These are phyloP conservation scores for Baronia brevicornis DNA, from an alignment of 2,888 invertebrate species.

Conservation along the genomic window DNA sequence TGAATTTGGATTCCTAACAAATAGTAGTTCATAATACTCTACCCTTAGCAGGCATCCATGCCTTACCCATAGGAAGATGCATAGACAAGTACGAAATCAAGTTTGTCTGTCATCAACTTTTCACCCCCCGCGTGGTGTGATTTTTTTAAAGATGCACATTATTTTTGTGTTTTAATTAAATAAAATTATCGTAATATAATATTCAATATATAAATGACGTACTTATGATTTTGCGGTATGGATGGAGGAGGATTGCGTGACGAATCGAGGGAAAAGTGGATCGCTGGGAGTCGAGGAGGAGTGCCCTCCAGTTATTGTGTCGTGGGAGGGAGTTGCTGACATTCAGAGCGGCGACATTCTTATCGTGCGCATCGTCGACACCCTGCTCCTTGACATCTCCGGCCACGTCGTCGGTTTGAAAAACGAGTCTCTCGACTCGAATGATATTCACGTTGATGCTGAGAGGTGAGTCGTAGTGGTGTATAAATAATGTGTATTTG, in stretches of 20 bases:
- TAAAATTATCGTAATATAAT: no score
- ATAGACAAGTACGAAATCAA: no score
- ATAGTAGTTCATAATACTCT: no score
- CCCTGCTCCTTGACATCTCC: constrained; percentile 63
- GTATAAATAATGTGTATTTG: no score
- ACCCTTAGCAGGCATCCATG: no score
- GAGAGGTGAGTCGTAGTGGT: constrained; percentile 57
- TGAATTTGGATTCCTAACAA: no score
- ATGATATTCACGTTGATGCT: constrained; percentile 37
- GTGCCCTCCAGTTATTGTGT: constrained; percentile 75
- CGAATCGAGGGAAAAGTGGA: constrained; percentile 26
- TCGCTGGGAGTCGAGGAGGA: constrained; percentile 50
- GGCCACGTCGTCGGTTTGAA: constrained; percentile 31
- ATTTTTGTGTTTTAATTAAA: no score
- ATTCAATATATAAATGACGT: no score
- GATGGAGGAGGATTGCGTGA: constrained; percentile 62
- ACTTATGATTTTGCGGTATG: constrained; percentile 43
- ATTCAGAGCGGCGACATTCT: constrained; percentile 84
- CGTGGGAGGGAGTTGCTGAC: constrained; percentile 81
- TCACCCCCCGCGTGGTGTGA: no score
- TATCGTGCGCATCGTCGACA: constrained; percentile 81
- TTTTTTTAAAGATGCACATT: no score
- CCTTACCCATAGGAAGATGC: no score
- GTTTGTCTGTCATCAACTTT: no score
- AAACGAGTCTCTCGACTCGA: constrained; percentile 39